Base-by-base conservation (phyloP, 2,113 vertebrate species). In the Python bivittatus region DNA sequence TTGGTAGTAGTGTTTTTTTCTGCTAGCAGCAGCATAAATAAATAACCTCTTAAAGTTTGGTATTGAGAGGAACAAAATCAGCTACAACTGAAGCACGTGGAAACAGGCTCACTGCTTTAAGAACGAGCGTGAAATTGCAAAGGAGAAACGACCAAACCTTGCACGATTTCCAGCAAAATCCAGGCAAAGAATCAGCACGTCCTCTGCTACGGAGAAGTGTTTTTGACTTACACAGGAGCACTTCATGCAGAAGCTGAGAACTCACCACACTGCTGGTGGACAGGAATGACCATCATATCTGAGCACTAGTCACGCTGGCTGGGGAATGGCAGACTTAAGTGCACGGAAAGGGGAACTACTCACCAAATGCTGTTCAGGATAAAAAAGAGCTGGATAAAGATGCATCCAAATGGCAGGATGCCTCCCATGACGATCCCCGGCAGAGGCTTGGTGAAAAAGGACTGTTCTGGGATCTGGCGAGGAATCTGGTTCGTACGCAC, bases 291-390 rank as follows among this genome's bases (percentile, higher is more conserved):
- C 79, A 22, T 22, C 38, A 25, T 44, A 33, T 20, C 12, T 84
- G 38, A 44, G 6, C 6, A 42, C 38, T 10, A 3, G 42, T 7
- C 7, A 44, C 8, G 20, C 79, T 20, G 2, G 17, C 20, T 84
- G 38, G 84, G 84, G 7, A 11, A 60, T 22, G 22, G 9, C 6
- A 2, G 27, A 54, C n/a, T 72, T 57, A 15, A 42, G 52, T 91
- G 52, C 57, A 68, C 88, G 29, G 6, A 84, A 88, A 61, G 29
- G 85, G 54, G 3, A 0, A 0, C 84, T 92, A 94, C 97, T 97
- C 96, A 99, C 99, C 98, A 99, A 96, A 99, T 99, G 95, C 98
- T 99, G 93, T 99, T 99, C 83, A 99, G 98, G 95, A 99, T 99
- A 95, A 99, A 99, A 97, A 99, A 99, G 6, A 99, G 98, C 93